Base-by-base conservation (phyloP, 2,797 vertebrate genomes). In the Lates japonicus region DNA sequence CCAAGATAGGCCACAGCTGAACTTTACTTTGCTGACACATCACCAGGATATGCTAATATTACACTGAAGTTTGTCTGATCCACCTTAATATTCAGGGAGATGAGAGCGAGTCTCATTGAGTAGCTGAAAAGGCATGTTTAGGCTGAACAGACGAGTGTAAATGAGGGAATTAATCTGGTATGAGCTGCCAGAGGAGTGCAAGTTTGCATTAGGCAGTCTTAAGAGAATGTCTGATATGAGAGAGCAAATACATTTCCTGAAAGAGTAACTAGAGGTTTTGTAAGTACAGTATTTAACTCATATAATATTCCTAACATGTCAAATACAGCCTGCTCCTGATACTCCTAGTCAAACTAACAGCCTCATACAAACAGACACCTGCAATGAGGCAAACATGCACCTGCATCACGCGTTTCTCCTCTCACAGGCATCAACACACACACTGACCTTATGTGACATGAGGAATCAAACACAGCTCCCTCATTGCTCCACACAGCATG, bases 381-480 rank as follows among this genome's bases (percentile, higher is more conserved):
- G 76, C 61, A 62, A 52, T 71, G 60, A 69, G 70, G 65, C 52
- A 17, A 62, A 51, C 57, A 64, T 51, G 31, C 55, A 68, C 76
- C 22, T 70, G 62, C n/a, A 54, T 9, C 35, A 71, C 57, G 12
- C 25, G 3, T 65, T 67, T 64, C 42, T 44, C 57, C 60, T 44
- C 19, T 35, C 29, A 77, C 72, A 44, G 62, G n/a, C 74, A 81
- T 76, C 72, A 42, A 64, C 72, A 81, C 76, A 81, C 76, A 83
- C 60, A 35, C 74, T 88, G 84, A 91, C 91, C 93, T 90, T 88
- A 79, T 72, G 73, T 90, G 88, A 93, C 91, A 92, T 59, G 61
- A 84, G 76, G 74, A 91, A 89, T 94, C 92, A 93, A 93, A 91
- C 89, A 67, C 84, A 84, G 86, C 89, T 85, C 88, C 85, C 82